These are phyloP conservation scores for Sterrhoptilus dennistouni DNA, from an alignment of 2,113 vertebrate species.

Conservation along the genomic window DNA sequence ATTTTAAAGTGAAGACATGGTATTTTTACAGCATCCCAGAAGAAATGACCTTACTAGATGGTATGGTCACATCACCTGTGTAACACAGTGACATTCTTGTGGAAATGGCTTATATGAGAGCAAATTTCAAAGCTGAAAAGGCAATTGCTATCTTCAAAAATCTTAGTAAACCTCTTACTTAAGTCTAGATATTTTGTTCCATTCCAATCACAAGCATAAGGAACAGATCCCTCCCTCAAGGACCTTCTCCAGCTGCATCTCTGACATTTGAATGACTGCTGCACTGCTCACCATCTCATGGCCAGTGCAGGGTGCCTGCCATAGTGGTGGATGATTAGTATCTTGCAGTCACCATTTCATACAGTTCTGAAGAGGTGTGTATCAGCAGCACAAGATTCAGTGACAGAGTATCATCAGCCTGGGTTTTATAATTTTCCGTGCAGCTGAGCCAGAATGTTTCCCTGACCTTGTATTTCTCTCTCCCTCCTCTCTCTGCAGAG, in stretches of 20 bases:
- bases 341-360: background rate
- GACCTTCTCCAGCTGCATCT: background rate
- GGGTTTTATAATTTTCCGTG: conserved; percentile 8
- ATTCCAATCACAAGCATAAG: background rate
- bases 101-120: background rate
- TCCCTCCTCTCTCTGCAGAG: background rate
- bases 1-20: background rate
- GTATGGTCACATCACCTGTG: background rate
- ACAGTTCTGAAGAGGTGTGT: background rate
- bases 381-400: background rate
- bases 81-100: background rate
- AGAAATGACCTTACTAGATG: background rate
- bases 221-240: background rate
- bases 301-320: background rate
- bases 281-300: background rate
- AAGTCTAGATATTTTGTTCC: background rate
- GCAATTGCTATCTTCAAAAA: background rate
- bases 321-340: background rate
- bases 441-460: conserved; percentile 2
- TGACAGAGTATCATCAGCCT: background rate
- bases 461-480: conserved; percentile 46
- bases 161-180: background rate
- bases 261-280: background rate
- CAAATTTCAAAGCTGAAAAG: background rate
- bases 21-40: conserved; percentile 7